Conservation (phyloP, 2,113 vertebrate genomes). For the Leuciscus idus region DNA sequence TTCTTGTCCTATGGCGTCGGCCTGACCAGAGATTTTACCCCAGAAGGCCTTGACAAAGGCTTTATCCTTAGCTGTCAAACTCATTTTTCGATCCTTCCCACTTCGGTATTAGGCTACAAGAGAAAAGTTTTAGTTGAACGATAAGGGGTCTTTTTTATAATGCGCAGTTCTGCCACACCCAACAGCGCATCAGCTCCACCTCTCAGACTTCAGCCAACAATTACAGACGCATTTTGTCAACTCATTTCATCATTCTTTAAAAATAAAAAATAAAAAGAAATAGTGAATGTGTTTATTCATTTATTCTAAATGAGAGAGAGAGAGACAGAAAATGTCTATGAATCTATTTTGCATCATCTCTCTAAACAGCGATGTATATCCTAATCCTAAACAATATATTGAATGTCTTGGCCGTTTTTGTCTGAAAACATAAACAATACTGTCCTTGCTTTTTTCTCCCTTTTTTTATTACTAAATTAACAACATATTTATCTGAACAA, state of each 20-base stretch:
- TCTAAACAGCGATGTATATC: too few relatives aligned
- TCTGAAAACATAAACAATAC: too few relatives aligned
- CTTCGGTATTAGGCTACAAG: not conserved
- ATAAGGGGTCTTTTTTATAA: conserved; percentile 42
- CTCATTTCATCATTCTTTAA: not conserved
- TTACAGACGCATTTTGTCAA: not conserved
- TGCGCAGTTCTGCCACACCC: conserved; percentile 37
- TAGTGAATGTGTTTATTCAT: not conserved
- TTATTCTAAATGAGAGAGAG: not conserved
- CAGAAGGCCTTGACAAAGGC: conserved; percentile 65
- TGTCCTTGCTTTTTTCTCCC: too few relatives aligned
- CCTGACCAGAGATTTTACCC: conserved; percentile 58
- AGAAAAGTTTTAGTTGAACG: not conserved
- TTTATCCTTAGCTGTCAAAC: conserved; percentile 68
- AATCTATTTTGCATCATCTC: too few relatives aligned
- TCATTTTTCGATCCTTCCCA: conserved; percentile 66
- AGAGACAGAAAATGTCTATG: too few relatives aligned
- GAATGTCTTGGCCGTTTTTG: too few relatives aligned
- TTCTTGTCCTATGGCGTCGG: conserved; percentile 59
- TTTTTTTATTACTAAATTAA: too few relatives aligned
- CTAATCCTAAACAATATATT: too few relatives aligned
- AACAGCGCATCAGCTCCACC: not conserved
- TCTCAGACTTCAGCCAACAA: not conserved
- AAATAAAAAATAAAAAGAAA: not conserved
- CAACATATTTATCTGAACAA: too few relatives aligned